Evolutionary conservation across 2,888 invertebrate genomes (phyloP), one percentile per base, ranked within the genome.

Genomic region (Lomographa bimaculata): DNA sequence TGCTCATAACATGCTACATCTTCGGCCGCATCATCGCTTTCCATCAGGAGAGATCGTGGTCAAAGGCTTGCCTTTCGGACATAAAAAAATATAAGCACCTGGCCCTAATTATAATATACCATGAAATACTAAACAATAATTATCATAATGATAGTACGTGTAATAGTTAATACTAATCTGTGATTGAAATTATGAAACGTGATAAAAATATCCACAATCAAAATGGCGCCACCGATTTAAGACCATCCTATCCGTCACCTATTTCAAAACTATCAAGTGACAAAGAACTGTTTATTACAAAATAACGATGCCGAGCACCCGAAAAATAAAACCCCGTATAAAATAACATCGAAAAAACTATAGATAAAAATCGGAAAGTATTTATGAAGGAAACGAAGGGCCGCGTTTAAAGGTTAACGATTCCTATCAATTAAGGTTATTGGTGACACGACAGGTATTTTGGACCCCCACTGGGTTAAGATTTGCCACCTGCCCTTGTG

Each of bases 381-480:
- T 87, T 86, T 86, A 87, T 85, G 81, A 66, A 77, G 79, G 87
- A 78, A 81, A 79, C 79, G 73, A 70, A 75, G 77, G 74, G 70
- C 76, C 70, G 76, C 79, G 79, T 77, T 82, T 85, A 82, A 85
- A 84, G 87, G 79, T 83, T 84, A 86, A 85, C 87, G 87, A 89
- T 87, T 81, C 76, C 87, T 86, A 89, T 89, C 89, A 87, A 89
- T 87, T 89, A 87, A 81, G 83, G 86, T 86, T 86, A 84, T 84
- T 79, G 84, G 80, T 72, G 77, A 79, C 68, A 70, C 74, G 81
- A 75, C 74, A 71, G 52, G 60, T 71, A 60, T 67, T 57, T 52
- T 57, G 71, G 77, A 79, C 84, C 84, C 87, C 89, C 83, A 69
- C 77, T 64, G 85, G 46, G 81, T 50, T 56, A 77, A 73, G 84